Evolutionary conservation across 2,888 invertebrate genomes (phyloP).

Genomic region (Drosophila atroscutellata): DNA sequence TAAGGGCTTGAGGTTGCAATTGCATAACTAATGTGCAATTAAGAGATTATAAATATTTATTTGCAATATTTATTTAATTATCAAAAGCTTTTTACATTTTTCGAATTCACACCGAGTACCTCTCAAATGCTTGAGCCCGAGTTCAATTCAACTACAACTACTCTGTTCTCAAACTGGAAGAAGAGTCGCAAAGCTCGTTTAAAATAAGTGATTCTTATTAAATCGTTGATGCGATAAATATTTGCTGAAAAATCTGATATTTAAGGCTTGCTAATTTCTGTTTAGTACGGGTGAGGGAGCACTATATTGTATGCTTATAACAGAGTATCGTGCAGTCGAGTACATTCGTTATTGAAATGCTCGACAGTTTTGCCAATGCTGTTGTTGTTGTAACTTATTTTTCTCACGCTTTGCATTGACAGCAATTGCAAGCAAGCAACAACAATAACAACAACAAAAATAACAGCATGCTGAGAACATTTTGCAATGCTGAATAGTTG

Average conservation of each 20-base stretch:
- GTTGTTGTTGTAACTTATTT: constrained; percentile 35
- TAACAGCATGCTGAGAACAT: constrained; percentile 60
- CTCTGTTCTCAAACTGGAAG: not conserved
- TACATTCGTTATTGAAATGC: constrained; percentile 18
- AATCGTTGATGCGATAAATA: not conserved
- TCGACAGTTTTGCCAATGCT: constrained; percentile 32
- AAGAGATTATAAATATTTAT: constrained; percentile 3
- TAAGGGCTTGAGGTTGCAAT: constrained; percentile 3
- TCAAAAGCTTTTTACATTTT: not conserved
- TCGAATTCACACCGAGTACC: not conserved
- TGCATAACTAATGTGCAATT: constrained; percentile 5
- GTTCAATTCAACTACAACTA: not conserved
- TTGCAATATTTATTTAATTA: not conserved
- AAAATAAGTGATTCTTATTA: not conserved
- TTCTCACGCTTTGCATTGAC: constrained; percentile 78
- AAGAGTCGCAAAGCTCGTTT: not conserved
- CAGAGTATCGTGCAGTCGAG: constrained; percentile 15
- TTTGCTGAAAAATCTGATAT: not conserved
- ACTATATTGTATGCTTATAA: not conserved
- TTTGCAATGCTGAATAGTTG: constrained; percentile 71
- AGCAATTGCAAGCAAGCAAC: constrained; percentile 47
- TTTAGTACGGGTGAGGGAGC: not conserved
- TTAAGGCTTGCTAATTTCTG: not conserved
- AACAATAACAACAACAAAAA: constrained; percentile 24
- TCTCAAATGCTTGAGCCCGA: not conserved